phyloP scores from a whole-genome alignment of 2,888 invertebrate genomes.

The Harmothoe impar region DNA sequence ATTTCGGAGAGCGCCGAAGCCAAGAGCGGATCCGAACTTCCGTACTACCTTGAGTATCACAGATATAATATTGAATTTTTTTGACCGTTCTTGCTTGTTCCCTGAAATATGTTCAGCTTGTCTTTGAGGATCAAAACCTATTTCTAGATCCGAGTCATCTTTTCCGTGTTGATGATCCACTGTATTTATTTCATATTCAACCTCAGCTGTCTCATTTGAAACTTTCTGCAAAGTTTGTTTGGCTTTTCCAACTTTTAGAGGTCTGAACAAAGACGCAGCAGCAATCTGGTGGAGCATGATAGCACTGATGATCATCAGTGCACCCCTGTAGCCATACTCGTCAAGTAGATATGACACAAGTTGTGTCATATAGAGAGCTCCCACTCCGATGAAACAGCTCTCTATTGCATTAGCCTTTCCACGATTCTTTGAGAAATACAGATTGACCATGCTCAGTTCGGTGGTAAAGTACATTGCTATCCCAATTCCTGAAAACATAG shows the following conservation, averaged over 20 bases:
- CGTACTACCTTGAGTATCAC: too few relatives aligned
- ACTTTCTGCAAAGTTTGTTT: too few relatives aligned
- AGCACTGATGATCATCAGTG: background rate
- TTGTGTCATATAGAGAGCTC: background rate
- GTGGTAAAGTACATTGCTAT: background rate
- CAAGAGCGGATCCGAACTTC: background rate
- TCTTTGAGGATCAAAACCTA: too few relatives aligned
- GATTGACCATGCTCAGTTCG: background rate
- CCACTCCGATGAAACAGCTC: background rate
- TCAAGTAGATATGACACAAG: background rate
- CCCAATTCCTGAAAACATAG: background rate
- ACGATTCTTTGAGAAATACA: conserved; percentile 42
- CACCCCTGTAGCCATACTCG: conserved; percentile 1
- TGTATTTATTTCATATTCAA: too few relatives aligned
- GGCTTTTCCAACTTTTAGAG: background rate
- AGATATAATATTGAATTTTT: too few relatives aligned
- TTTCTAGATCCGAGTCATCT: too few relatives aligned
- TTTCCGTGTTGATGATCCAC: too few relatives aligned
- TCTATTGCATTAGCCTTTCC: conserved; percentile 17
- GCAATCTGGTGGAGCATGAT: background rate
- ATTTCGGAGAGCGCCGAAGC: background rate
- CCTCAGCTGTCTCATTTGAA: too few relatives aligned
- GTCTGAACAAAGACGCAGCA: background rate
- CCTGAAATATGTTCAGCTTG: too few relatives aligned
- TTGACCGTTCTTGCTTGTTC: too few relatives aligned